Conservation (phyloP, 1,140 invertebrate genomes). For the Ceratitis capitata region DNA sequence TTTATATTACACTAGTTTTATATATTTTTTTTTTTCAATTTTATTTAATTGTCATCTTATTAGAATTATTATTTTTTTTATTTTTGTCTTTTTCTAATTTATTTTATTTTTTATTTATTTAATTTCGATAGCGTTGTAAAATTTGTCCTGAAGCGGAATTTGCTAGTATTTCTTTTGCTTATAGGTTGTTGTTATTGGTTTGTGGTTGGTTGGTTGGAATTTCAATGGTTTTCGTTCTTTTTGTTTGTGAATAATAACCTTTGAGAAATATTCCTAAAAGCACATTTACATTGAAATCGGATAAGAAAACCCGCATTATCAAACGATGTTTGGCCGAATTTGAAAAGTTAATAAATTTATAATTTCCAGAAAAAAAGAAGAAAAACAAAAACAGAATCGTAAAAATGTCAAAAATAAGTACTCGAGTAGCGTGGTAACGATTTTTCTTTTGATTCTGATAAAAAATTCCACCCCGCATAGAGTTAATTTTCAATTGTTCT, state of each 20-base stretch:
- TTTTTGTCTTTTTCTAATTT: background rate
- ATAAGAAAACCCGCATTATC: too few species aligned
- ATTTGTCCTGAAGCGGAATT: background rate
- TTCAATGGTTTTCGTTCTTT: too few species aligned
- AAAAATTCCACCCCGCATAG: too few species aligned
- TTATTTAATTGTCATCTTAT: background rate
- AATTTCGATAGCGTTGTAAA: constrained; percentile 3
- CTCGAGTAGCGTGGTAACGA: too few species aligned
- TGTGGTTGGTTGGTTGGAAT: background rate
- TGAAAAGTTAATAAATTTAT: too few species aligned
- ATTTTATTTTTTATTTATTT: background rate
- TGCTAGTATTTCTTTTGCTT: constrained; percentile 16
- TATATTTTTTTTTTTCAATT: background rate
- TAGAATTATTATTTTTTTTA: background rate
- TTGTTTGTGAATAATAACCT: background rate
- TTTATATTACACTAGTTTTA: background rate
- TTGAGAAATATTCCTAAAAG: background rate
- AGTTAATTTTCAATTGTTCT: too few species aligned
- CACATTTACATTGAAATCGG: too few species aligned
- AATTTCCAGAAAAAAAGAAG: too few species aligned
- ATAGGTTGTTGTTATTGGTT: constrained; percentile 13
- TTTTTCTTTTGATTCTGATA: too few species aligned
- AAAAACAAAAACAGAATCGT: too few species aligned
- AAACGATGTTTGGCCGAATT: too few species aligned
- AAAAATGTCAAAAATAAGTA: too few species aligned